phyloP scores from a whole-genome alignment of 2,113 vertebrate genomes.

The Crotalus tigris region DNA sequence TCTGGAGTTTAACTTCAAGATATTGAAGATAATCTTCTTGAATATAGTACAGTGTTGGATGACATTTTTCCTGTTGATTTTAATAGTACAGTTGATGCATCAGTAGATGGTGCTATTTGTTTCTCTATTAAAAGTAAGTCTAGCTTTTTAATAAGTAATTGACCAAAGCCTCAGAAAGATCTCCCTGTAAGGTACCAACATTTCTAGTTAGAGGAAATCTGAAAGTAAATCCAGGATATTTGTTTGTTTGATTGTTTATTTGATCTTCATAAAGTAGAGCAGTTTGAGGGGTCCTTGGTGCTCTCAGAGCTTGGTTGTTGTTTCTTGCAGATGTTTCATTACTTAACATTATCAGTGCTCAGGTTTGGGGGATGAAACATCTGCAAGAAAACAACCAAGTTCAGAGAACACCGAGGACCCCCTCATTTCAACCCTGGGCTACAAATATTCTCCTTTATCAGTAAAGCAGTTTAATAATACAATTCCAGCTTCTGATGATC shows the following conservation, averaged over 20 bases:
- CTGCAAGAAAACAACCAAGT: not conserved
- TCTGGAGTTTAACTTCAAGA: not conserved
- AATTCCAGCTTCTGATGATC: not conserved
- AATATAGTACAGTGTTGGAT: not conserved
- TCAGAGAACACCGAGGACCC: not conserved
- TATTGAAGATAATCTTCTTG: not conserved
- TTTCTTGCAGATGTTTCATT: not conserved
- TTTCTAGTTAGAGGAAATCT: not conserved
- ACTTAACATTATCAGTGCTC: not conserved
- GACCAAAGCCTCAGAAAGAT: not conserved
- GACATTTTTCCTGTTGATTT: not conserved
- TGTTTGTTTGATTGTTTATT: not conserved
- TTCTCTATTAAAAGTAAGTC: slow-evolving; percentile 8
- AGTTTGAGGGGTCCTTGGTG: not conserved
- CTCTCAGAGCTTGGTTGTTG: not conserved
- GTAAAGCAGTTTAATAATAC: not conserved
- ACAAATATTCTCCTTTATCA: not conserved
- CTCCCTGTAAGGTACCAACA: not conserved
- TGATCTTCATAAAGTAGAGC: not conserved
- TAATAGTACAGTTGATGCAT: slow-evolving; percentile 6
- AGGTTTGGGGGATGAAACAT: not conserved
- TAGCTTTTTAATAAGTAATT: not conserved
- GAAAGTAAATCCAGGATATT: not conserved
- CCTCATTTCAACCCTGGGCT: not conserved
- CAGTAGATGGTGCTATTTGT: slow-evolving; percentile 33